These are phyloP conservation scores for Gryon sp. DNA, from an alignment of 1,140 invertebrate genomes.

Conservation along the genomic window DNA sequence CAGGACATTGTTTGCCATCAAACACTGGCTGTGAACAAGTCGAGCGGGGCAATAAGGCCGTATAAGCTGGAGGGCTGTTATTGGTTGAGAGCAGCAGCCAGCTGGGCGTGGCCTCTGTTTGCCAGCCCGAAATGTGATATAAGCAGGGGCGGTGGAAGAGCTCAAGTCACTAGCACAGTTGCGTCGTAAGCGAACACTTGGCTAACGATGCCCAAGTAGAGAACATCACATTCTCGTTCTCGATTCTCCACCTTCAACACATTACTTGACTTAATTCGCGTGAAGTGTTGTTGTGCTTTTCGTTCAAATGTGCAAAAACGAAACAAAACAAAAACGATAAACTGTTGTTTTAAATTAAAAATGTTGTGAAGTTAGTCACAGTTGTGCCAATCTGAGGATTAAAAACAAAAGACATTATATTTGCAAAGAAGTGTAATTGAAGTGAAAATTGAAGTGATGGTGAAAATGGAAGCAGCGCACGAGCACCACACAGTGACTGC, in stretches of 20 bases:
- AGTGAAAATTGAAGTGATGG: constrained; percentile 72
- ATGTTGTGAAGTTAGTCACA: neutral
- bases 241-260: no score
- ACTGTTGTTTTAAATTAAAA: neutral
- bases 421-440: neutral
- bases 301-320: no score
- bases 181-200: constrained; percentile 9
- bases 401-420: no score
- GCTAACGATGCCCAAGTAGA: neutral
- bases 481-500: constrained; percentile 76
- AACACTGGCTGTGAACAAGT: constrained; percentile 72
- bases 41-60: constrained; percentile 33
- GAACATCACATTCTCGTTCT: neutral
- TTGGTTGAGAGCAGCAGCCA: constrained; percentile 64
- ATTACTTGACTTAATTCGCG: constrained; percentile 1
- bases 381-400: no score
- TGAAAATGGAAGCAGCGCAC: constrained; percentile 79
- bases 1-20: constrained; percentile 74
- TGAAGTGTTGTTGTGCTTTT: constrained; percentile 33
- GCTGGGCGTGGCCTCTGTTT: constrained; percentile 3
- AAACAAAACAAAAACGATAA: no score
- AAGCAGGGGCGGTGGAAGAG: constrained; percentile 4
- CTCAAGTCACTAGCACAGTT: constrained; percentile 6
- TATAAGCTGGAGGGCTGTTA: constrained; percentile 11
- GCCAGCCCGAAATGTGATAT: constrained; percentile 12